Percentiles rank a stretch among this genome's conserved stretches.
Conservation (phyloP, 2,888 invertebrate species). For the Nipponacmea schrenckii region DNA sequence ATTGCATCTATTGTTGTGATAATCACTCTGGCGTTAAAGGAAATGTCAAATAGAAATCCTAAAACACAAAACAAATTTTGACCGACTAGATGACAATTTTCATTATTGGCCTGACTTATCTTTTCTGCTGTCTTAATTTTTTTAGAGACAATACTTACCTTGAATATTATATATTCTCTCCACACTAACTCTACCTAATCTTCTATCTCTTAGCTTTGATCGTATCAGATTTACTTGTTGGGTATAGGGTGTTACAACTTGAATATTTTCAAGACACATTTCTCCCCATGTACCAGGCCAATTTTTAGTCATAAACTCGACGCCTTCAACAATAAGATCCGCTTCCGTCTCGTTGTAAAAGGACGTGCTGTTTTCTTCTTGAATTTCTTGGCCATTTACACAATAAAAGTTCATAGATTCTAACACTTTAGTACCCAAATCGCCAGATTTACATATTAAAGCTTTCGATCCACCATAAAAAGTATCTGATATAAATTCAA, state of each 20-base stretch:
- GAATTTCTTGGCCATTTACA: slow-evolving; percentile 48
- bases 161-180: slow-evolving; percentile 60
- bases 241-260: slow-evolving; percentile 59
- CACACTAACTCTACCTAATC: slow-evolving; percentile 47
- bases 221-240: slow-evolving; percentile 60
- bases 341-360: slow-evolving; percentile 63
- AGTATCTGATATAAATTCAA: slow-evolving; percentile 60
- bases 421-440: slow-evolving; percentile 56
- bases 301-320: slow-evolving; percentile 49
- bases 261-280: slow-evolving; percentile 47
- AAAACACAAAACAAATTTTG: too few relatives aligned
- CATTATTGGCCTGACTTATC: too few relatives aligned
- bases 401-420: not conserved
- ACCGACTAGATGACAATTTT: too few relatives aligned
- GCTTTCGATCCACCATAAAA: slow-evolving; percentile 63
- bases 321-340: slow-evolving; percentile 57
- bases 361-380: slow-evolving; percentile 55
- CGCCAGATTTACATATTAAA: slow-evolving; percentile 53
- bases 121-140: too few relatives aligned
- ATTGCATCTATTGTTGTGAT: too few relatives aligned
- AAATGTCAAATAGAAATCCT: too few relatives aligned
- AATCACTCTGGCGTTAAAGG: too few relatives aligned
- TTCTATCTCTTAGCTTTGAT: slow-evolving; percentile 42
- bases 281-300: slow-evolving; percentile 65
- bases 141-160: slow-evolving; percentile 41